Evolutionary conservation across 2,888 invertebrate genomes (phyloP), one percentile per base, ranked within the genome.

Genomic region (Flabesymbios commensalis): DNA sequence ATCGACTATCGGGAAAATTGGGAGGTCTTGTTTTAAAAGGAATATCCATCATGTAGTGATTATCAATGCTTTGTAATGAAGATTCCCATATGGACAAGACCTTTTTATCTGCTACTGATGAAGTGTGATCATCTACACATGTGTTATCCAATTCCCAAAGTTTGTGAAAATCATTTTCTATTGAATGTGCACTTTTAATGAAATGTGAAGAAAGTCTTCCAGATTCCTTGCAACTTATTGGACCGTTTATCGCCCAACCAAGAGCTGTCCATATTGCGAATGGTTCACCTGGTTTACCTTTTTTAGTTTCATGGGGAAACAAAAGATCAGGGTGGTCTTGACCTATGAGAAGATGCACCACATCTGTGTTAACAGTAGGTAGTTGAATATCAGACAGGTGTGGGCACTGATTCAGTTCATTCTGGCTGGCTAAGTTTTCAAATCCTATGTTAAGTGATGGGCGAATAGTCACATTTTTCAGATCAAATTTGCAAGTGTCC

Each of bases 1-100:
- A 7, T 5, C 65, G 66, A 47, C 47, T 59, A 29, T 47, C 19
- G 7, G 61, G 57, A 14, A 60, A 22, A 3, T 24, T 4, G 7
- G 29, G 28, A 5, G 5, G 41, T 7, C 24, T 28, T 10, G 19
- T n/a, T 28, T 43, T 55, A 17, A 55, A 55, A 7, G 55, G 55
- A 10, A 55, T 43, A n/a, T 43, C 26, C n/a, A 43, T 7, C 28
- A 43, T 10, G 22, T 55, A 55, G 43, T 55, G 41, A 4, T 43
- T 43, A 26, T 55, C 55, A 7, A 17, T 28, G 5, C 22, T 22
- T 7, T 5, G 7, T 5, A 43, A 17, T 22, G 55, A 43, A n/a
- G 24, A 5, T 4, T 17, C 17, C 55, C 41, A 43, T 7, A 5
- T 43, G 5, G 24, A 26, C 10, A 43, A 7, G 22, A 43, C 41